Evolutionary conservation across 2,113 vertebrate species (phyloP), one percentile per base, ranked within the genome.

Genomic region (Cacatua alba): DNA sequence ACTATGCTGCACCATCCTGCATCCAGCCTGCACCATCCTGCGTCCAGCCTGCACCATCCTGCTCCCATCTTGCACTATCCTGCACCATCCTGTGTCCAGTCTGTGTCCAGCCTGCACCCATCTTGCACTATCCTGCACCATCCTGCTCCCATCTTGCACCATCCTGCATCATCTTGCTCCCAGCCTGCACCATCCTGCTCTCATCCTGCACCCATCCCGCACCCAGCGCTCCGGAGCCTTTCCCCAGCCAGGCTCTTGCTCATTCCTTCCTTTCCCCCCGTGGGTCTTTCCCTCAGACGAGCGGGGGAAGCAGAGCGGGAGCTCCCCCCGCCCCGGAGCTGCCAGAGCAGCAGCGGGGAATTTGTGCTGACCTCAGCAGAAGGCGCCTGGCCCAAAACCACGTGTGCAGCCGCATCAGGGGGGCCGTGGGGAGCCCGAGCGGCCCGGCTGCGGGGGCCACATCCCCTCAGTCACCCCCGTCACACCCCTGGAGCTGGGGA

Each of bases 301-400:
- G 55, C 33, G 31, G 55, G 55, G 55, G 31, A 57, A n/a, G 33
- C 55, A 14, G 55, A 57, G 13, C 8, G 55, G 13, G 55, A n/a
- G 55, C 55, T 57, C 13, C 68, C 71, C 48, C 60, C 60, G 46
- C 62, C 28, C 12, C 10, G 25, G 52, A 48, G 52, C 87, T 92
- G 91, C 89, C 90, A 84, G 88, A 95, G 95, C 92, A 95, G 94
- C 77, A 95, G 93, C 92, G 92, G 49, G 65, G 80, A 78, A 92
- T 95, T 95, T 95, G 90, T 97, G 97, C 97, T 98, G 98, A 98
- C 55, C 55, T 57, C 55, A 57, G 55, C 55, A 57, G 33, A 57
- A 57, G 55, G 33, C 55, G 55, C 55, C 55, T 57, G 55, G 55
- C 55, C 33, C 55, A 57, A n/a, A 57, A n/a, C 55, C 33, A 57